phyloP scores from a whole-genome alignment of 2,888 invertebrate genomes.

The Pelosia muscerda region DNA sequence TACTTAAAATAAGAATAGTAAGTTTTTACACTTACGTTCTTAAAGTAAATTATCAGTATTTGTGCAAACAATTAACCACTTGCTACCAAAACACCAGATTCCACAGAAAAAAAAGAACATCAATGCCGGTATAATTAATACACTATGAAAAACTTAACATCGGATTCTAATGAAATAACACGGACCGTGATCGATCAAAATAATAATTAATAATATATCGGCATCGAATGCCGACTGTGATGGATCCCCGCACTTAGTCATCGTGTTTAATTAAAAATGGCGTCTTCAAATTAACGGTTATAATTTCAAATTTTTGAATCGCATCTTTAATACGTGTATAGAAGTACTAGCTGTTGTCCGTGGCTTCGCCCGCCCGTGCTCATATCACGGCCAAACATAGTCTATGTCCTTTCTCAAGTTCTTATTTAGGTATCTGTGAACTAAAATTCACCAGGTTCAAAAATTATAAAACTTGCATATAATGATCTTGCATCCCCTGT shows the following conservation, averaged over 20 bases:
- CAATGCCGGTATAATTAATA: conserved; percentile 66
- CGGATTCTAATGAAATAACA: conserved; percentile 82
- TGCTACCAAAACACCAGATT: conserved; percentile 42
- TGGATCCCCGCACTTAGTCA: conserved; percentile 83
- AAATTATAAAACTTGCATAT: too few relatives aligned
- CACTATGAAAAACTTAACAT: conserved; percentile 70
- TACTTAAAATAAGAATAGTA: background rate
- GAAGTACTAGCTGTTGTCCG: too few relatives aligned
- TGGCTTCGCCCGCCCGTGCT: too few relatives aligned
- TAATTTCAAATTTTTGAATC: conserved; percentile 71
- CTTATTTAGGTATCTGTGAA: too few relatives aligned
- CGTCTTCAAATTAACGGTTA: conserved; percentile 80
- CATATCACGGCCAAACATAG: too few relatives aligned
- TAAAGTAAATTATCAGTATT: background rate
- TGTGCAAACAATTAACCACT: conserved; percentile 21
- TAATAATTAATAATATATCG: conserved; percentile 85
- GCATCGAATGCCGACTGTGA: conserved; percentile 75
- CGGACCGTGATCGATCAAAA: conserved; percentile 84
- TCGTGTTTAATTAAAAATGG: conserved; percentile 85
- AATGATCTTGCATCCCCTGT: too few relatives aligned
- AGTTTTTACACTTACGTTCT: background rate
- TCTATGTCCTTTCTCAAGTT: too few relatives aligned
- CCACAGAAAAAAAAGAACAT: conserved; percentile 36
- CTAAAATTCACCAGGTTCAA: too few relatives aligned
- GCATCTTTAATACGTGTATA: conserved; percentile 66